Conservation (phyloP, 1,140 invertebrate species). For the Idris sp. region DNA sequence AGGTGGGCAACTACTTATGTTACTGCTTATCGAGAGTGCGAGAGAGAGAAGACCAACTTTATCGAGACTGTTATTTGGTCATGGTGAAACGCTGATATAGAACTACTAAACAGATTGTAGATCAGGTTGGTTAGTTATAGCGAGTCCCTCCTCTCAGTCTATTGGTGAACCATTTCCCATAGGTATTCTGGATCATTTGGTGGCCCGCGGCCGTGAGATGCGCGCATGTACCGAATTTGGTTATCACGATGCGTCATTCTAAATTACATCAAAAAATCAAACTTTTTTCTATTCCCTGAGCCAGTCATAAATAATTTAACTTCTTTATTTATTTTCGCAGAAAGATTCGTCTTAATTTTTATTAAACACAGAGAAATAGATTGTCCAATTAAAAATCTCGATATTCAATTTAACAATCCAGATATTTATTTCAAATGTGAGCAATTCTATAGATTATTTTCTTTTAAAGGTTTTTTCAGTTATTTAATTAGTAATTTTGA, state of each 20-base stretch:
- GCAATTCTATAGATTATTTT: too few species aligned
- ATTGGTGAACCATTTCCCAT: conserved; percentile 74
- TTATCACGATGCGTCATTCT: conserved; percentile 68
- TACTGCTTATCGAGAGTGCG: conserved; percentile 64
- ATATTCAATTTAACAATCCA: too few species aligned
- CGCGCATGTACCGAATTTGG: conserved; percentile 66
- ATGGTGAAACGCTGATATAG: conserved; percentile 75
- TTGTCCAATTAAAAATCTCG: too few species aligned
- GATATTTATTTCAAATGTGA: too few species aligned
- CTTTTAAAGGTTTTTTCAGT: too few species aligned
- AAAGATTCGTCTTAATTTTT: too few species aligned
- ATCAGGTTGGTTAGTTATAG: conserved; percentile 71
- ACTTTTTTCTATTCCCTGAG: too few species aligned
- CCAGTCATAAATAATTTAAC: too few species aligned
- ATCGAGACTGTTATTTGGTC: conserved; percentile 62
- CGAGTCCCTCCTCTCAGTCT: conserved; percentile 48
- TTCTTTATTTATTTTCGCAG: too few species aligned
- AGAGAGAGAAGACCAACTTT: conserved; percentile 64
- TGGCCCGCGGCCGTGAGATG: conserved; percentile 75
- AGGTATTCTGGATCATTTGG: conserved; percentile 79
- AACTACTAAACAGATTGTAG: conserved; percentile 79
- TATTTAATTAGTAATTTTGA: too few species aligned
- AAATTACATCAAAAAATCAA: too few species aligned
- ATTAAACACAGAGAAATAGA: too few species aligned
- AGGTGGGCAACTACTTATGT: conserved; percentile 65